Conservation (phyloP, 2,113 vertebrate genomes). For the Marmota flaviventris region DNA sequence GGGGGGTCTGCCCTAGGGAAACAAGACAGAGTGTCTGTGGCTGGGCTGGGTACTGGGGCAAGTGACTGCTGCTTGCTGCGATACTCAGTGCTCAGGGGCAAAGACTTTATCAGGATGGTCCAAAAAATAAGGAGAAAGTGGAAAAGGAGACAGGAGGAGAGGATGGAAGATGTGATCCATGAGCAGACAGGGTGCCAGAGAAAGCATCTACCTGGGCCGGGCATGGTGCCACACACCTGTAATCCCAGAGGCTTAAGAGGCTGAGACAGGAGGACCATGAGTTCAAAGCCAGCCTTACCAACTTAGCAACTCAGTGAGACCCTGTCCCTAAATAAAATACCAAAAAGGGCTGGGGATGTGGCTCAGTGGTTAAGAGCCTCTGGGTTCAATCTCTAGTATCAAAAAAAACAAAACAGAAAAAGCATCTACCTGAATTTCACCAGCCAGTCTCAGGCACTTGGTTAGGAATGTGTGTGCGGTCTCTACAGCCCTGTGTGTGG, state of each 20-base stretch:
- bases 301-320: no score
- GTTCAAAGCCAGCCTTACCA: no score
- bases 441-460: background rate
- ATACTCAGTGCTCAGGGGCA: background rate
- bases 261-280: no score
- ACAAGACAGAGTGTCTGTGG: background rate
- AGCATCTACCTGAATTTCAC: background rate
- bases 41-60: background rate
- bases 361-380: no score
- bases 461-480: background rate
- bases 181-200: background rate
- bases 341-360: no score
- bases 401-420: background rate
- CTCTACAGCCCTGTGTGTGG: background rate
- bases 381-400: no score
- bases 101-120: background rate
- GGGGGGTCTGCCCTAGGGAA: background rate
- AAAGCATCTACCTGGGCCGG: background rate
- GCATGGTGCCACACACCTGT: no score
- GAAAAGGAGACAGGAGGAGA: background rate
- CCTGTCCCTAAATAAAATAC: no score
- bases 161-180: background rate
- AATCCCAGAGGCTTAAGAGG: no score
- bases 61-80: background rate
- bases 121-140: background rate